Evolutionary conservation across 2,113 vertebrate genomes (phyloP).

Genomic region (Rissa tridactyla): DNA sequence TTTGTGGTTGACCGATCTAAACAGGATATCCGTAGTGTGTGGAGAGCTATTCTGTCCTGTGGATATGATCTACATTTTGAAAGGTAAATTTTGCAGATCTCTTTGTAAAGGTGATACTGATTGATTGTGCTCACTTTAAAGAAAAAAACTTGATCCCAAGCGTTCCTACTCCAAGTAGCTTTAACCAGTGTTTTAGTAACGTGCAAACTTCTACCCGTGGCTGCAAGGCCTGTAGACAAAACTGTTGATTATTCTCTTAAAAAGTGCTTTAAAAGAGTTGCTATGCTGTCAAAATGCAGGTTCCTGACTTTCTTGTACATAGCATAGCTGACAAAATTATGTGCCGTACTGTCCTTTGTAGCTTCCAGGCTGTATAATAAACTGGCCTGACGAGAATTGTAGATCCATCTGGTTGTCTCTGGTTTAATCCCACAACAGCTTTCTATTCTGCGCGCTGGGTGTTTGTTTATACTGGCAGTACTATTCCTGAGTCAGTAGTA

Average conservation of each 20-base stretch:
- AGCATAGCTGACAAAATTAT: neutral
- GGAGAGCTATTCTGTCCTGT: slow-evolving; percentile 93
- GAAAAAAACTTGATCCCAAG: neutral
- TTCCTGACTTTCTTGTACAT: neutral
- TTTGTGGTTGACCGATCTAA: slow-evolving; percentile 94
- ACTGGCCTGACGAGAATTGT: neutral
- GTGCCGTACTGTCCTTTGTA: neutral
- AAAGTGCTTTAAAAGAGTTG: neutral
- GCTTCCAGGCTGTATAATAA: neutral
- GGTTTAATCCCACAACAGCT: neutral
- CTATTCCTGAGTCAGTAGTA: neutral
- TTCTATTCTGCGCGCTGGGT: neutral
- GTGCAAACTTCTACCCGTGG: fast-evolving
- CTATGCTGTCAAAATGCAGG: neutral
- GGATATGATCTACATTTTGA: slow-evolving; percentile 97
- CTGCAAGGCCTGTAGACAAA: neutral
- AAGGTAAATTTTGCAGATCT: slow-evolving; percentile 72
- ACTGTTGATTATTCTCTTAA: neutral
- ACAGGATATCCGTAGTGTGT: slow-evolving; percentile 95
- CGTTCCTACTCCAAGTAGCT: neutral
- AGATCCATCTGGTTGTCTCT: neutral
- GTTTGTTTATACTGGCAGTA: neutral
- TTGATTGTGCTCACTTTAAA: neutral
- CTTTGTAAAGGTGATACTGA: too few species aligned
- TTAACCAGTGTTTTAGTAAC: neutral